A percentile compares a stretch with the other conserved stretches of the same genome.
Conservation (phyloP, 1,140 invertebrate species). For the Brachionus manjavacas region DNA sequence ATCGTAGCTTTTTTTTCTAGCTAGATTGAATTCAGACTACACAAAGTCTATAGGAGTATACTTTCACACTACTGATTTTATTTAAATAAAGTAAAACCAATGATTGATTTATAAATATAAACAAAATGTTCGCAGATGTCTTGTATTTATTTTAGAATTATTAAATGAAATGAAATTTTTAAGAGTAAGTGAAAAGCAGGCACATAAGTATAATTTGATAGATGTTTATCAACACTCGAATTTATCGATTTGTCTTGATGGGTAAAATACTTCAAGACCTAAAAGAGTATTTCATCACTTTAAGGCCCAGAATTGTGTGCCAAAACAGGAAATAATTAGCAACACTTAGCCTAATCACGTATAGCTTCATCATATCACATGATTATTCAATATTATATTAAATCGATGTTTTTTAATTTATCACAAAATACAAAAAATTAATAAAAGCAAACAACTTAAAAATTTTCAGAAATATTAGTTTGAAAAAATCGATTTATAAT, state of each 20-base stretch:
- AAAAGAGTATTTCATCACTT: constrained; percentile 9
- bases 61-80: background rate
- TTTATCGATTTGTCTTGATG: background rate
- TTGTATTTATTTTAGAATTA: constrained; percentile 40
- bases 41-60: background rate
- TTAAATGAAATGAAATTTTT: background rate
- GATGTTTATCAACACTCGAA: constrained; percentile 32
- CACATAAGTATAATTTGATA: constrained; percentile 21
- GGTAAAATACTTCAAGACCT: background rate
- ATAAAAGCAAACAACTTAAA: background rate
- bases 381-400: background rate
- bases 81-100: background rate
- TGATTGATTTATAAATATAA: constrained; percentile 30
- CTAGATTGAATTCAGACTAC: constrained; percentile 14
- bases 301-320: background rate
- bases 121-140: constrained; percentile 26
- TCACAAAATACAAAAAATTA: background rate
- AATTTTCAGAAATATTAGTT: background rate
- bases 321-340: background rate
- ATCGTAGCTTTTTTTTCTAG: background rate
- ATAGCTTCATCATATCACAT: background rate
- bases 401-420: background rate
- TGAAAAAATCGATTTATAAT: background rate
- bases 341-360: background rate
- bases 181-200: background rate